Conservation (phyloP, 1,140 invertebrate genomes). For the Leptopilina clavipes region DNA sequence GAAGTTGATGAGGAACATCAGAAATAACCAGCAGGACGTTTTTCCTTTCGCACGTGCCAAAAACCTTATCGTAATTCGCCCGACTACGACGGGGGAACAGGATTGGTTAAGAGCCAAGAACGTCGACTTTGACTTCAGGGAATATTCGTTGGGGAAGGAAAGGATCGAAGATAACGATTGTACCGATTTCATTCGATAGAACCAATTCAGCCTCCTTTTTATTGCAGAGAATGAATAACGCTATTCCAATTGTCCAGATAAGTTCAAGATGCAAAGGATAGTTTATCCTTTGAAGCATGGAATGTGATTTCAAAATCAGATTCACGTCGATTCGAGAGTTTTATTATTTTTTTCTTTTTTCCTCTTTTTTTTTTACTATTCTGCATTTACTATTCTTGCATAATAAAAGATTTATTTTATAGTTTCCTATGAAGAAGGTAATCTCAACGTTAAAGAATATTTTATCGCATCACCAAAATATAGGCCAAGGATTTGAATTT, state of each 20-base stretch:
- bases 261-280: neutral
- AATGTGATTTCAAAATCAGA: constrained; percentile 7
- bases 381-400: too few species aligned
- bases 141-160: constrained; percentile 46
- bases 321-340: neutral
- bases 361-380: too few species aligned
- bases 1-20: constrained; percentile 57
- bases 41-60: constrained; percentile 58
- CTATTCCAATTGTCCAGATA: constrained; percentile 8
- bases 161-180: constrained; percentile 46
- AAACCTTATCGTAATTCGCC: constrained; percentile 68
- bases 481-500: too few species aligned
- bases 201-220: constrained; percentile 14
- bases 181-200: constrained; percentile 41
- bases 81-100: constrained; percentile 54
- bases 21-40: constrained; percentile 66
- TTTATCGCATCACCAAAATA: too few species aligned
- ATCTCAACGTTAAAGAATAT: too few species aligned
- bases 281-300: neutral
- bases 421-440: too few species aligned
- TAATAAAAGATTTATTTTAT: too few species aligned
- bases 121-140: constrained; percentile 51
- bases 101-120: constrained; percentile 70
- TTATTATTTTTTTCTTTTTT: neutral
- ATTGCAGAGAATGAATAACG: constrained; percentile 11